phyloP scores from a whole-genome alignment of 2,888 invertebrate genomes.

The Polydrusus pterygomalis region DNA sequence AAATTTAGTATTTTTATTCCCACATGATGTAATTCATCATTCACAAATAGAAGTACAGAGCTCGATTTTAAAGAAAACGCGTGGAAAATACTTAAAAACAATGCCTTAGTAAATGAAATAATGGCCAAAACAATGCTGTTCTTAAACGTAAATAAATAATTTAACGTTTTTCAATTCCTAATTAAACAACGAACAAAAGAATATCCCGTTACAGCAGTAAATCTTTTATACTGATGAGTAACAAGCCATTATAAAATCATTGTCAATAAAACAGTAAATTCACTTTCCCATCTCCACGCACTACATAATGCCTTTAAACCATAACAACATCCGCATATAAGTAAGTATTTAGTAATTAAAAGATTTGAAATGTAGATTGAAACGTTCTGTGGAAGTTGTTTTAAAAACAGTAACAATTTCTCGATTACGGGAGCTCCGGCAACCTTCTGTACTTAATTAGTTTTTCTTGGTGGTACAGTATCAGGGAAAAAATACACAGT shows the following conservation, averaged over 20 bases:
- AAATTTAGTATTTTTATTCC: too few relatives aligned
- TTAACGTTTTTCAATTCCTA: too few relatives aligned
- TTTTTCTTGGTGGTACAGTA: not conserved
- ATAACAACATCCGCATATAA: conserved; percentile 13
- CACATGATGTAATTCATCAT: too few relatives aligned
- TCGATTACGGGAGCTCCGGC: not conserved
- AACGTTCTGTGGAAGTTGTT: conserved; percentile 46
- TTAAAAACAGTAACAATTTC: conserved; percentile 33
- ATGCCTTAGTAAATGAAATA: too few relatives aligned
- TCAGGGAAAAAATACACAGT: not conserved
- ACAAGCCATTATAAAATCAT: not conserved
- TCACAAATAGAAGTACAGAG: too few relatives aligned
- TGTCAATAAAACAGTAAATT: conserved; percentile 19
- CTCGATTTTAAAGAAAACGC: too few relatives aligned
- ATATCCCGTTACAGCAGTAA: too few relatives aligned
- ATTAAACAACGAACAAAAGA: too few relatives aligned
- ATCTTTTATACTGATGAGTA: too few relatives aligned
- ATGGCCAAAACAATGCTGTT: too few relatives aligned
- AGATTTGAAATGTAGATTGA: conserved; percentile 45
- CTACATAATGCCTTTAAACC: conserved; percentile 7
- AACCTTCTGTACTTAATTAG: conserved; percentile 12
- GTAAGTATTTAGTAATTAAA: conserved; percentile 11
- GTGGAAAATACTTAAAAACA: too few relatives aligned
- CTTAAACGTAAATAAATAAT: too few relatives aligned
- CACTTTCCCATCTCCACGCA: conserved; percentile 29